phyloP scores from a whole-genome alignment of 2,888 invertebrate genomes.

The Mycogona germanica region DNA sequence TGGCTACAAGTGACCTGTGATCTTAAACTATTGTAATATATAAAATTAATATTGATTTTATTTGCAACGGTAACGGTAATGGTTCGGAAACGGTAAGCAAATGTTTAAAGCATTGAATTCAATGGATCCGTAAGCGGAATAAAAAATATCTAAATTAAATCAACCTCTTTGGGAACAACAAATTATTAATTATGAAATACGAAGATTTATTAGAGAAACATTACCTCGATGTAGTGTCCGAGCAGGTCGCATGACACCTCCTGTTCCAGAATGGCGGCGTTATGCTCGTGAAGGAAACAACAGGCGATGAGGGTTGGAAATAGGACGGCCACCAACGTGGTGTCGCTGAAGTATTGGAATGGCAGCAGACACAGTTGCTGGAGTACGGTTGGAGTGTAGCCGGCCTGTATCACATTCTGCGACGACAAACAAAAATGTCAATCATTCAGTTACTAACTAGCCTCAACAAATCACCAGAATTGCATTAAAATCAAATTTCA shows the following conservation, averaged over 20 bases:
- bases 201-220: too few species aligned
- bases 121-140: too few species aligned
- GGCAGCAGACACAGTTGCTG: constrained; percentile 73
- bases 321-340: constrained; percentile 52
- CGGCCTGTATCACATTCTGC: constrained; percentile 58
- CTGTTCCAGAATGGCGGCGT: constrained; percentile 60
- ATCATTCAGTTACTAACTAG: too few species aligned
- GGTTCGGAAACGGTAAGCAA: too few species aligned
- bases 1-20: too few species aligned
- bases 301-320: constrained; percentile 68
- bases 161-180: too few species aligned
- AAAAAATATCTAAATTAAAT: too few species aligned
- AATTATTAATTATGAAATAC: not conserved
- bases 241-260: constrained; percentile 42
- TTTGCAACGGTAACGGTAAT: too few species aligned
- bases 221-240: constrained; percentile 37
- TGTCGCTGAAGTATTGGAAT: constrained; percentile 69
- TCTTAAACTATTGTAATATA: too few species aligned
- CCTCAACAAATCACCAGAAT: not conserved
- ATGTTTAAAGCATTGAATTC: too few species aligned
- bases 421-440: constrained; percentile 25
- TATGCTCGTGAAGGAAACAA: constrained; percentile 51
- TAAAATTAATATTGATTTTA: too few species aligned
- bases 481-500: not conserved
- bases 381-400: constrained; percentile 61